Conservation (phyloP, 2,113 vertebrate genomes). For the Furnarius figulus region DNA sequence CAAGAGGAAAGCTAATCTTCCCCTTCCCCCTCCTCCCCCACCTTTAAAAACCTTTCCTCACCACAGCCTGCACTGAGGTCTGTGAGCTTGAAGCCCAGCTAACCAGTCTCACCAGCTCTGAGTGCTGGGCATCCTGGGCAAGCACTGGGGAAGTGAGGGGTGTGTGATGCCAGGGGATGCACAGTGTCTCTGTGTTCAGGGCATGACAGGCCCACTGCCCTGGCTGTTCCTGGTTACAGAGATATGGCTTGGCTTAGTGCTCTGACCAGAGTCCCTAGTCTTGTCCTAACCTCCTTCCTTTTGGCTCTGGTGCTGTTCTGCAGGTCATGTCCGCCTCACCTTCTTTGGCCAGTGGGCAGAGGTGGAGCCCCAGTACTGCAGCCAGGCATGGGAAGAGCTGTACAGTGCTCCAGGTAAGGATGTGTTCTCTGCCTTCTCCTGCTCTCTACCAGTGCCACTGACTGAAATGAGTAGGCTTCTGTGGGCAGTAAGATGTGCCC, state of each 20-base stretch:
- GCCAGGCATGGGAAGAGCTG: conserved; percentile 83
- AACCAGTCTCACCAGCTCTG: neutral
- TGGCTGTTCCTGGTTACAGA: neutral
- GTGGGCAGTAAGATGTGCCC: neutral
- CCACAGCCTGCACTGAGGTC: neutral
- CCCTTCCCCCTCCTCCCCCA: no score
- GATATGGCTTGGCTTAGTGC: neutral
- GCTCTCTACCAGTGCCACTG: no score
- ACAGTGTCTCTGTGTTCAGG: neutral
- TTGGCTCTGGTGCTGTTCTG: neutral
- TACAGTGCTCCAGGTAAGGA: conserved; percentile 93
- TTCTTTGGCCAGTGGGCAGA: conserved; percentile 98
- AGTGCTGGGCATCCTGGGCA: neutral
- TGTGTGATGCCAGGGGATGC: neutral
- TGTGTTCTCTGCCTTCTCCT: neutral
- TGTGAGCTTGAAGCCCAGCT: neutral
- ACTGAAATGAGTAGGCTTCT: accelerated
- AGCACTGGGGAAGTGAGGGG: neutral
- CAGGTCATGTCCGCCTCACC: conserved; percentile 90
- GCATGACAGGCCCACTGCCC: no score
- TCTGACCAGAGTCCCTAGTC: neutral
- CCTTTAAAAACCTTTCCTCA: neutral
- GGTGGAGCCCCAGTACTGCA: conserved; percentile 85
- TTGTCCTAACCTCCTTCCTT: neutral
- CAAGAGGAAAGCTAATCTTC: neutral